Conservation (phyloP, 2,888 invertebrate genomes). For the Xylota segnis region DNA sequence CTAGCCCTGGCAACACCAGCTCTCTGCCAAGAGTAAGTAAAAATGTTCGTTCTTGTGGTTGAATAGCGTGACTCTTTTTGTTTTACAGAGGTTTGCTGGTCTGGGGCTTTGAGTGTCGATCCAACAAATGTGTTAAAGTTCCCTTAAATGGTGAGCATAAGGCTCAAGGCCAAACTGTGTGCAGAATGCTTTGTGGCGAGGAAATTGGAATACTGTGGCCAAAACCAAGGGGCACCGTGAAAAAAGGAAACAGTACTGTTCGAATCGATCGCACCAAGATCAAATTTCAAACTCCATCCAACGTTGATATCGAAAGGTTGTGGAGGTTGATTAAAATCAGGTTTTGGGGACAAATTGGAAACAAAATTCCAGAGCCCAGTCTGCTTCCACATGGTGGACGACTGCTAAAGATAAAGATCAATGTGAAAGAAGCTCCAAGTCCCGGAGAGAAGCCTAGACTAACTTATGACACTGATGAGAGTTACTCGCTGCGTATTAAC, state of each 20-base stretch:
- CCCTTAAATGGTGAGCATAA: conserved; percentile 80
- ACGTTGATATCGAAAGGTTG: conserved; percentile 63
- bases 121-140: conserved; percentile 80
- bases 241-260: conserved; percentile 81
- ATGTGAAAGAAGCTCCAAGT: conserved; percentile 77
- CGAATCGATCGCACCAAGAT: conserved; percentile 82
- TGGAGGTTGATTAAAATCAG: conserved; percentile 80
- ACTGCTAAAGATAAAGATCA: conserved; percentile 80
- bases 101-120: conserved; percentile 82
- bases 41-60: not conserved
- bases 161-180: conserved; percentile 83
- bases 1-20: not conserved
- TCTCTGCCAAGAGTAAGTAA: conserved; percentile 2
- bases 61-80: not conserved
- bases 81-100: conserved; percentile 50
- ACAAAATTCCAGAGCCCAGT: conserved; percentile 74
- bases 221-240: conserved; percentile 83
- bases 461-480: conserved; percentile 85
- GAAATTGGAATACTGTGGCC: conserved; percentile 83
- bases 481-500: conserved; percentile 81
- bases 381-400: conserved; percentile 80
- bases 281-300: conserved; percentile 77
- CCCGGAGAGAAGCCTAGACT: conserved; percentile 76
- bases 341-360: conserved; percentile 78
- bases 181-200: conserved; percentile 83